Percentiles rank a stretch among this genome's conserved stretches.
phyloP scores from a whole-genome alignment of 2,113 vertebrate species.

The Lathamus discolor region DNA sequence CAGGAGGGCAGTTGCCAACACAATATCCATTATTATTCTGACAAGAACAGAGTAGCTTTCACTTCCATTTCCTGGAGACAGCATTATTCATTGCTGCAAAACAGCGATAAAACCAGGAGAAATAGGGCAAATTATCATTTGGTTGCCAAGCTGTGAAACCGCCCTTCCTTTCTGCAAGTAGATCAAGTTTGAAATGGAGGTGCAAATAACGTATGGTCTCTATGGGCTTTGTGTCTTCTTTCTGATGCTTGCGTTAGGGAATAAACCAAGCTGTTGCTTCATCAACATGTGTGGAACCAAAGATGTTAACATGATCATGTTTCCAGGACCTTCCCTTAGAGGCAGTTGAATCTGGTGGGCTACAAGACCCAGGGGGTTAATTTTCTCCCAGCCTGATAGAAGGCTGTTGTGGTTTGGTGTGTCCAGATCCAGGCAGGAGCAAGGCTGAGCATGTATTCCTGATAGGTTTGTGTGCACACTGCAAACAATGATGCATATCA shows the following conservation, averaged over 20 bases:
- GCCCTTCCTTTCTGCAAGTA: background rate
- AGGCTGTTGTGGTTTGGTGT: background rate
- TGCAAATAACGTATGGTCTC: background rate
- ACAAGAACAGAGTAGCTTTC: constrained; percentile 39
- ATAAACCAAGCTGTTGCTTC: background rate
- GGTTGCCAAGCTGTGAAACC: background rate
- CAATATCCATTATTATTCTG: constrained; percentile 47
- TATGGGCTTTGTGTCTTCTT: background rate
- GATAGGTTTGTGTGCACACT: accelerated
- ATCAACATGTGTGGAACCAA: background rate
- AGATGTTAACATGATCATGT: accelerated
- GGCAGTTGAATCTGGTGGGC: background rate
- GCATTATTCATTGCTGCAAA: background rate
- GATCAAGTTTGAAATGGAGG: background rate
- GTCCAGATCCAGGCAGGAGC: background rate
- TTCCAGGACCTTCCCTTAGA: background rate
- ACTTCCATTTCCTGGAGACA: constrained; percentile 10
- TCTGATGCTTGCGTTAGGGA: background rate
- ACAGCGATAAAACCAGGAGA: background rate
- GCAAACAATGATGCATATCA: background rate
- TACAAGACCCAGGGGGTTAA: accelerated
- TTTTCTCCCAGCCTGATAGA: background rate
- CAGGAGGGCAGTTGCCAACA: background rate
- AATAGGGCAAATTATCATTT: background rate
- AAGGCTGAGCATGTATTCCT: background rate